Evolutionary conservation across 2,797 vertebrate genomes (phyloP).

Genomic region (Periophthalmus magnuspinnatus): DNA sequence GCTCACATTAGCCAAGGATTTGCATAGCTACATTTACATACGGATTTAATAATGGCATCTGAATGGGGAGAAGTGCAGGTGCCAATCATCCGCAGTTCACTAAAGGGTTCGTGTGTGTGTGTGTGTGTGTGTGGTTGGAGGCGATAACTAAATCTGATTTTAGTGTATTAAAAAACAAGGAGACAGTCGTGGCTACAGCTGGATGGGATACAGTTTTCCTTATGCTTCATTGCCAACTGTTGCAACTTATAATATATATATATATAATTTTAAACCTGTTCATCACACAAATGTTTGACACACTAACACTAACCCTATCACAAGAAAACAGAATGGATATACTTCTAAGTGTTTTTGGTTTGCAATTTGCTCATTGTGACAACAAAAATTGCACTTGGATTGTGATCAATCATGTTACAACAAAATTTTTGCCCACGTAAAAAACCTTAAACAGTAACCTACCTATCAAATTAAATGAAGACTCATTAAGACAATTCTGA

Average conservation of each 20-base stretch:
- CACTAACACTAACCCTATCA: no score
- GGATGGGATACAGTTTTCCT: conserved; percentile 23
- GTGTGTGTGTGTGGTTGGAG: conserved; percentile 28
- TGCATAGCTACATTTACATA: conserved; percentile 72
- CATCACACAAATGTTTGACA: no score
- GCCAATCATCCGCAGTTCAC: conserved; percentile 65
- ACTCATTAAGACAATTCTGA: neutral
- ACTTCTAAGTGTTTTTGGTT: neutral
- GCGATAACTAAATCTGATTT: conserved; percentile 31
- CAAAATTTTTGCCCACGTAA: neutral
- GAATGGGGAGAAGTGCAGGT: conserved; percentile 59
- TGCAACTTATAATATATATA: no score
- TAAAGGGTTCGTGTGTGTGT: conserved; percentile 47
- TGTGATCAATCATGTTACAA: neutral
- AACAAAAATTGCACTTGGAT: neutral
- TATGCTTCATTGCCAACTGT: neutral
- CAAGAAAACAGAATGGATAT: no score
- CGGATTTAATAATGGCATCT: conserved; percentile 70
- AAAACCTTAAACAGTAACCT: neutral
- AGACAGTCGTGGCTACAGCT: conserved; percentile 5
- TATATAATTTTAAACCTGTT: no score
- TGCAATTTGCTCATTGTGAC: neutral
- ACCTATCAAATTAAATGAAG: neutral
- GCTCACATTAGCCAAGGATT: conserved; percentile 66
- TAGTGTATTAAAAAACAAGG: conserved; percentile 28